phyloP scores from a whole-genome alignment of 2,797 vertebrate species.

The Chelmon rostratus region DNA sequence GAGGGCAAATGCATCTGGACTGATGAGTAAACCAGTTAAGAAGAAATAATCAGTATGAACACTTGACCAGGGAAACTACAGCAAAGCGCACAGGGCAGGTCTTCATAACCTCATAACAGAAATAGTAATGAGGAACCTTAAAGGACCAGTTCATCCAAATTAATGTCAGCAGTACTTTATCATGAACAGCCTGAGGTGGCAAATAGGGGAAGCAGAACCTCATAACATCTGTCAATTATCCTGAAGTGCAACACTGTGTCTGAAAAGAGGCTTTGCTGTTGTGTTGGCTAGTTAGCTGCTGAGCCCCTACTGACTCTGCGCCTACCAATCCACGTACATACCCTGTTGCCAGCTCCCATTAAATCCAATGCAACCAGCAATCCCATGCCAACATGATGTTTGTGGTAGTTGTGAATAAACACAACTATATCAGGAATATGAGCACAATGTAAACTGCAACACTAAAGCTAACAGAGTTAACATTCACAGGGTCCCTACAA shows the following conservation, averaged over 20 bases:
- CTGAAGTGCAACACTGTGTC: neutral
- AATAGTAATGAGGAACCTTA: neutral
- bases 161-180: neutral
- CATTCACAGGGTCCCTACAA: neutral
- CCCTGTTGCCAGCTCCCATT: neutral
- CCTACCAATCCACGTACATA: neutral
- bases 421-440: no score
- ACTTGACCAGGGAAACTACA: neutral
- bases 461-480: neutral
- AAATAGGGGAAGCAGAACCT: neutral
- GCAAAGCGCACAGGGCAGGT: neutral
- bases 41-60: neutral
- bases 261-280: neutral
- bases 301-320: neutral
- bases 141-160: neutral
- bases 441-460: neutral
- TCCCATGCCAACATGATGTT: neutral
- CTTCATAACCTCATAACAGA: no score
- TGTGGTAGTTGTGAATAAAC: neutral
- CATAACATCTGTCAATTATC: neutral
- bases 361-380: neutral
- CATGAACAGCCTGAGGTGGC: no score
- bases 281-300: no score
- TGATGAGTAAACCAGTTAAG: slow-evolving; percentile 43
- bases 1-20: slow-evolving; percentile 36